Base-by-base conservation (phyloP, 2,888 invertebrate genomes). In the Zhengitettix transpicula region DNA sequence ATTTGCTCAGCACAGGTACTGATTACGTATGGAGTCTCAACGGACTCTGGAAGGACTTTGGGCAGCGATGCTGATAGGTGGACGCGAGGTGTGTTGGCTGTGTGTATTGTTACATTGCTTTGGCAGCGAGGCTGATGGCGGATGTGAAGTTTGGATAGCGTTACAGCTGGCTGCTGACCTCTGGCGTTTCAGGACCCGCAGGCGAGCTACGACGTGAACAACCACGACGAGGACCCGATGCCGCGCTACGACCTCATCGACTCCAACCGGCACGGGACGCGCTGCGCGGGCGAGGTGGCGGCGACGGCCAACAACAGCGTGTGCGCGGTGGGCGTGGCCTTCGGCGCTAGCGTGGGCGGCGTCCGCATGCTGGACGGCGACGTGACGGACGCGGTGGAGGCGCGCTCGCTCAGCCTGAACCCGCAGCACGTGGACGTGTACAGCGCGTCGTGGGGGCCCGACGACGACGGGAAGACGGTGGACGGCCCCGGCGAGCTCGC, bases 361-460 rank as follows among this genome's bases (percentile, higher is more conserved):
- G 96, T 97, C n/a, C 81, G 96, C 55, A 97, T 97, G 96, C 74
- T 98, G 68, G 96, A 97, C 69, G 97, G 97, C 42, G 95, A 98
- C 73, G 98, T 99, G 59, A 99, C 98, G 1, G 99, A 99, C 73
- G 95, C 95, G 0, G 97, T 99, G 11, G 99, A 99, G 75, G 97
- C 98, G 1, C 81, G 91, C 63, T 95, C 96, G 0, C 78, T 99
- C 28, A 90, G 94, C 67, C 81, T 95, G 60, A 94, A 95, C 73
- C 90, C 92, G 40, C 92, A 98, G 69, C 96, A 98, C 72, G 95
- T 99, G 65, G 95, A 99, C 74, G 95, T 99, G 67, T 99, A 98
- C 76, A 95, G 94, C 69, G 97, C 97, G 9, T 94, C 94, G 11
- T 97, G 96, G 96, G 97, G 97, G 1, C 97, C 97, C 0, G 97